Percentiles rank a stretch among this genome's conserved stretches.
Conservation (phyloP, 2,888 invertebrate species). For the Drosophila mimetica region DNA sequence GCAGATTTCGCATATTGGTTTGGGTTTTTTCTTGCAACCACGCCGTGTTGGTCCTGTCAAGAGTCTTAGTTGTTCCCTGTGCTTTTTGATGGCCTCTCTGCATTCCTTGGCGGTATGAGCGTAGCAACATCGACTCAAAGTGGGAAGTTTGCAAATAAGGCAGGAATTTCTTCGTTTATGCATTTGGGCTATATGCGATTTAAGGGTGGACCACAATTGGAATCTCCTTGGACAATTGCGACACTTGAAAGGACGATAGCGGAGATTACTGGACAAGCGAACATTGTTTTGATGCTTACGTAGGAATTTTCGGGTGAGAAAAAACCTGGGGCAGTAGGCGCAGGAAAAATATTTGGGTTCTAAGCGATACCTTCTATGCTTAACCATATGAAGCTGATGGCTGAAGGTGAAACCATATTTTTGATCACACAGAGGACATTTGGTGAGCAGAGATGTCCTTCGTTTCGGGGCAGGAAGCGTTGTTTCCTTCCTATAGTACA, state of each 20-base stretch:
- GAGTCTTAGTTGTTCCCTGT: background rate
- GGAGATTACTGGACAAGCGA: background rate
- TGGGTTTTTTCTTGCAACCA: background rate
- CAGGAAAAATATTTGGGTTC: background rate
- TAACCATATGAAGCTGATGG: constrained; percentile 43
- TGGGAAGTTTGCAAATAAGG: constrained; percentile 32
- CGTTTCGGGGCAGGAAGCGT: background rate
- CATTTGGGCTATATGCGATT: constrained; percentile 3
- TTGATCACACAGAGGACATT: constrained; percentile 20
- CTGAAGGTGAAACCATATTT: constrained; percentile 35
- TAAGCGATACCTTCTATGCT: background rate
- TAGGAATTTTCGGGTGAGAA: constrained; percentile 8
- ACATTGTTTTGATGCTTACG: constrained; percentile 12
- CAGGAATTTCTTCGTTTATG: constrained; percentile 35
- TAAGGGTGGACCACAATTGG: constrained; percentile 26
- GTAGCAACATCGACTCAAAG: constrained; percentile 29
- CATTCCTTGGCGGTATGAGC: constrained; percentile 30
- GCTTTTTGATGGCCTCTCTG: constrained; percentile 15
- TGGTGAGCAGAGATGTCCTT: background rate
- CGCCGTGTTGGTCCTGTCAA: constrained; percentile 4
- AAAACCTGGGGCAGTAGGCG: constrained; percentile 24
- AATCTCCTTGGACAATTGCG: constrained; percentile 27
- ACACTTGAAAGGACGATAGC: constrained; percentile 28
- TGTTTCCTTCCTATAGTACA: constrained; percentile 2
- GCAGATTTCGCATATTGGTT: constrained; percentile 20